Conservation (phyloP, 2,113 vertebrate genomes). For the Cathartes aura region DNA sequence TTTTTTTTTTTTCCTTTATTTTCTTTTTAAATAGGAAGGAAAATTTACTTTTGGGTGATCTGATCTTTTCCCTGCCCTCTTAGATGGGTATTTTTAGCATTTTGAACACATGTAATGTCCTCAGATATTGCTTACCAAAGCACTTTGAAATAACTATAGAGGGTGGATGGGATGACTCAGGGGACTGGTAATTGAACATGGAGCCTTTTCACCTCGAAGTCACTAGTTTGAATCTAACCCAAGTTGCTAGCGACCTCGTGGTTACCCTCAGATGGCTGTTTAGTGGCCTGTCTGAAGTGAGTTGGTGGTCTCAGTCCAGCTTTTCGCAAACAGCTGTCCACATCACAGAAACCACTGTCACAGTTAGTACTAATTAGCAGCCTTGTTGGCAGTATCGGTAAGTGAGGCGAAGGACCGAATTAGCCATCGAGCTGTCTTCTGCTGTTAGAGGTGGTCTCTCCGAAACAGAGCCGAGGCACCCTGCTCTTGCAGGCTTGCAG, state of each 20-base stretch:
- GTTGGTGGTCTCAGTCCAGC: conserved; percentile 65
- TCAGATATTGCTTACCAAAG: conserved; percentile 64
- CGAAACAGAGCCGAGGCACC: background rate
- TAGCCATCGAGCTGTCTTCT: background rate
- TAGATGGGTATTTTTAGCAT: conserved; percentile 51
- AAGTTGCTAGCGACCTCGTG: conserved; percentile 49
- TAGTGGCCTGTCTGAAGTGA: conserved; percentile 70
- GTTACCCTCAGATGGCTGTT: conserved; percentile 68
- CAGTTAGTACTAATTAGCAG: conserved; percentile 30
- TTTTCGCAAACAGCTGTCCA: conserved; percentile 31
- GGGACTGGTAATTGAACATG: conserved; percentile 55
- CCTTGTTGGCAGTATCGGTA: conserved; percentile 1
- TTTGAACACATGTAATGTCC: conserved; percentile 45
- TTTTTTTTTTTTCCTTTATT: background rate
- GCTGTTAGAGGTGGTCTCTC: conserved; percentile 33
- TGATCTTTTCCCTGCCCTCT: background rate
- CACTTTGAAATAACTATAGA: conserved; percentile 57
- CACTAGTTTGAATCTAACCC: conserved; percentile 6
- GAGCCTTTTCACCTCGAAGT: conserved; percentile 68
- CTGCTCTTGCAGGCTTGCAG: background rate
- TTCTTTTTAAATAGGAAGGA: background rate
- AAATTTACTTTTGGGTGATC: background rate
- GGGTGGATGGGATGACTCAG: conserved; percentile 63
- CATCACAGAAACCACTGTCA: conserved; percentile 49
- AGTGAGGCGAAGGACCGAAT: background rate